Base-by-base conservation (phyloP, 2,888 invertebrate genomes). In the Cheilosia soror region DNA sequence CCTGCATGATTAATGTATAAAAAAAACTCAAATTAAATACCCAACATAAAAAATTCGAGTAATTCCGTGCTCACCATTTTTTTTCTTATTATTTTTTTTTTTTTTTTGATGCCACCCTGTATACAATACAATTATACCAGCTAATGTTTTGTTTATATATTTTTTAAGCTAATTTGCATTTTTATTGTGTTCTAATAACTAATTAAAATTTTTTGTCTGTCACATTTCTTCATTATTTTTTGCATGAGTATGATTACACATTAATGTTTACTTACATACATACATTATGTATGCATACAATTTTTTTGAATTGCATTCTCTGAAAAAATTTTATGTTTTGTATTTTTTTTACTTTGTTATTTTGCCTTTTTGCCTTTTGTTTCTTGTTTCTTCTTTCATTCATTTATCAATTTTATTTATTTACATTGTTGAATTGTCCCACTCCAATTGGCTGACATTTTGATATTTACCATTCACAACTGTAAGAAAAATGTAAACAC, bases 371-470 rank as follows among this genome's bases (percentile, higher is more conserved):
- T 58, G 27, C 33, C 58, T 44, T 72, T 51, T 29, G 51, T 31
- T 40, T 51, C 37, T 65, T 65, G 51, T 40, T 71, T 69, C 44
- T 29, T 69, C 31, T 71, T 57, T 78, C 44, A 47, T 71, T 49
- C 40, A 71, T 71, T 47, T 65, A 47, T n/a, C n/a, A 13, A 49
- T 47, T 57, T 37, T 60, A 31, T 63, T 51, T 88, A 88, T 88
- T 94, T 95, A 96, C 95, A 96, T 96, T 89, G 95, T 95, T 92
- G 95, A 95, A 93, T 95, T 95, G 93, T 96, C 96, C 96, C 96
- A 96, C 93, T 96, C 96, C 87, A 96, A 93, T 92, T 96, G 96
- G 92, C 95, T 95, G 90, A 95, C 95, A 93, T 95, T 95, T 90
- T 95, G 94, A 92, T 95, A 95, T 91, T 95, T 90, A 83, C 92